phyloP scores from a whole-genome alignment of 2,797 vertebrate genomes.

The Hephaestus fuliginosus region DNA sequence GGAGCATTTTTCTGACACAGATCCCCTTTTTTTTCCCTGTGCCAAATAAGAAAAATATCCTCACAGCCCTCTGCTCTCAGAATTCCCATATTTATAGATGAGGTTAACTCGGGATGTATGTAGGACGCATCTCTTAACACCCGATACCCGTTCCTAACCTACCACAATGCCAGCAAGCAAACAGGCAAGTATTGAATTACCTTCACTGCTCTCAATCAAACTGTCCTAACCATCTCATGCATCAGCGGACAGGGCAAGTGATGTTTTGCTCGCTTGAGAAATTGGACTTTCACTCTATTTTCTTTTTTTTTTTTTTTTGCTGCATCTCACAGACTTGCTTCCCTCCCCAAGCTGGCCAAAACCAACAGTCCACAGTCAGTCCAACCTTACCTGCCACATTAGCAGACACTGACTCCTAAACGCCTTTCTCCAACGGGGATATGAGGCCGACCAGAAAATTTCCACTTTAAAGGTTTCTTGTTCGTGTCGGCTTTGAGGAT shows the following conservation, averaged over 20 bases:
- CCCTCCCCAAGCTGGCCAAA: slow-evolving; percentile 3
- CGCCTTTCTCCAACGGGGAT: not conserved
- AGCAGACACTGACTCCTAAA: slow-evolving; percentile 23
- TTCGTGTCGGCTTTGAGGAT: not conserved
- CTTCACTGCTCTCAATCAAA: slow-evolving; percentile 37
- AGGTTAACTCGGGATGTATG: slow-evolving; percentile 41
- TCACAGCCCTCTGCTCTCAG: slow-evolving; percentile 16
- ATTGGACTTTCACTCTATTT: slow-evolving; percentile 22
- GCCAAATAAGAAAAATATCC: slow-evolving; percentile 49
- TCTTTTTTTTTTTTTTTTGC: slow-evolving; percentile 1
- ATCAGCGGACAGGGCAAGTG: slow-evolving; percentile 18
- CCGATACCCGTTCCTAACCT: slow-evolving; percentile 19
- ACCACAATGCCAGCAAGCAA: slow-evolving; percentile 38
- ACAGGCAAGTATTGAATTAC: slow-evolving; percentile 51
- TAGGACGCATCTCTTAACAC: slow-evolving; percentile 43
- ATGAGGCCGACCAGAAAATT: not conserved
- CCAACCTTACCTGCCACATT: slow-evolving; percentile 14
- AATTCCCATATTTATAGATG: slow-evolving; percentile 44
- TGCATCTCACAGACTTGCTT: slow-evolving; percentile 17
- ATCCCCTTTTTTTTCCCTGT: slow-evolving; percentile 28
- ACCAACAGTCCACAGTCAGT: slow-evolving; percentile 18
- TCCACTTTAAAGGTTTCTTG: not conserved
- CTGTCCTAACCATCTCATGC: slow-evolving; percentile 46
- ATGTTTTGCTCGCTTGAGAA: slow-evolving; percentile 36
- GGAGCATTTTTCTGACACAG: slow-evolving; percentile 28